Evolutionary conservation across 2,888 invertebrate species (phyloP).

Genomic region (Thymelicus sylvestris): DNA sequence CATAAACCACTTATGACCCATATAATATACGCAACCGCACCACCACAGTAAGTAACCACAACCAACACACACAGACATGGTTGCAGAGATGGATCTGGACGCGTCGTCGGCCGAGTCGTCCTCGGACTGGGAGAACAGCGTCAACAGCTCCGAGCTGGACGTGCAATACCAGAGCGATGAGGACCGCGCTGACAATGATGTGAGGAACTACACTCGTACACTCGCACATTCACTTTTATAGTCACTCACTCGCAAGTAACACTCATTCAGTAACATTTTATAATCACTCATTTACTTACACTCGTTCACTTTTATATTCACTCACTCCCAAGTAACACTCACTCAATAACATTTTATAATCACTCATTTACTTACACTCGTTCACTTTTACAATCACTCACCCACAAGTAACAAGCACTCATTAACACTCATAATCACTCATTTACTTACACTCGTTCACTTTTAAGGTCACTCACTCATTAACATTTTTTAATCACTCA

Average conservation of each 20-base stretch:
- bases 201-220: conserved; percentile 44
- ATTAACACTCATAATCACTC: neutral
- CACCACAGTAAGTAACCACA: neutral
- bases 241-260: neutral
- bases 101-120: conserved; percentile 75
- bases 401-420: no score
- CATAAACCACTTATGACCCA: no score
- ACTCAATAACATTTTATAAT: no score
- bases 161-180: conserved; percentile 85
- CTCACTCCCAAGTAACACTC: no score
- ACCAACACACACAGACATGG: neutral
- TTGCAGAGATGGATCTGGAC: conserved; percentile 67
- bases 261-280: no score
- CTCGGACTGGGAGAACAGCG: conserved; percentile 86
- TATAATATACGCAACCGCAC: no score
- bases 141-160: conserved; percentile 85
- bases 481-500: no score
- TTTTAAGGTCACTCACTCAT: no score
- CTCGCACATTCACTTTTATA: neutral
- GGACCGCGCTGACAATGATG: conserved; percentile 83
- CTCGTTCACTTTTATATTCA: no score
- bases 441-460: neutral
- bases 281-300: no score
- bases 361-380: no score
- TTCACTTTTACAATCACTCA: neutral